A percentile compares a stretch with the other conserved stretches of the same genome.
phyloP scores from a whole-genome alignment of 2,113 vertebrate genomes.

The Vidua macroura region DNA sequence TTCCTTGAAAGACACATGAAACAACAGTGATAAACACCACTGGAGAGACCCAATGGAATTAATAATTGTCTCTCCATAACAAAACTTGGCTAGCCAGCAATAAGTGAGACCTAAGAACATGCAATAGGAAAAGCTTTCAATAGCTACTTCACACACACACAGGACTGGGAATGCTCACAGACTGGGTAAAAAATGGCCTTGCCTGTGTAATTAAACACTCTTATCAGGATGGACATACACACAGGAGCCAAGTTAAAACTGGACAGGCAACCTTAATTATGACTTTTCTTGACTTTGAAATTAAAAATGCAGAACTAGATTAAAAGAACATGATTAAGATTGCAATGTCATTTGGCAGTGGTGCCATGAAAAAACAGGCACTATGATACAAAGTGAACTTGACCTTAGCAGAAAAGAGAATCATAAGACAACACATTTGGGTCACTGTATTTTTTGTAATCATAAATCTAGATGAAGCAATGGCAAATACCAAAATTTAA shows the following conservation, averaged over 20 bases:
- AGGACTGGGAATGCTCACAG: background rate
- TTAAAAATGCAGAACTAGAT: background rate
- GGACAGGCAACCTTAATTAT: background rate
- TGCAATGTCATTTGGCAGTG: background rate
- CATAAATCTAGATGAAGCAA: background rate
- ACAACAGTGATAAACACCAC: background rate
- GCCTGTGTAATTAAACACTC: background rate
- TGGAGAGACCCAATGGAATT: background rate
- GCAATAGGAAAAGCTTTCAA: background rate
- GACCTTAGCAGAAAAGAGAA: background rate
- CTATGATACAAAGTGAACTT: background rate
- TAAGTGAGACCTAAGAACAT: background rate
- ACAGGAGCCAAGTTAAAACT: background rate
- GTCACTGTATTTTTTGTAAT: background rate
- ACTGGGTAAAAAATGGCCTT: background rate
- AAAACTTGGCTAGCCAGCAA: background rate
- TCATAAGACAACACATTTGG: background rate
- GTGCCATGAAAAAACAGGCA: background rate
- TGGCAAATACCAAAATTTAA: background rate
- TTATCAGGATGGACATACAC: background rate
- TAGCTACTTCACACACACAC: background rate
- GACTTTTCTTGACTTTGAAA: background rate
- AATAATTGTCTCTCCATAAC: background rate
- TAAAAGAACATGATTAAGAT: background rate
- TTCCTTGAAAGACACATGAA: background rate